A percentile compares a stretch with the other conserved stretches of the same genome.
phyloP scores from a whole-genome alignment of 37 sponge, comb jelly and placozoan species.

The Diacarnus erythraeanus region DNA sequence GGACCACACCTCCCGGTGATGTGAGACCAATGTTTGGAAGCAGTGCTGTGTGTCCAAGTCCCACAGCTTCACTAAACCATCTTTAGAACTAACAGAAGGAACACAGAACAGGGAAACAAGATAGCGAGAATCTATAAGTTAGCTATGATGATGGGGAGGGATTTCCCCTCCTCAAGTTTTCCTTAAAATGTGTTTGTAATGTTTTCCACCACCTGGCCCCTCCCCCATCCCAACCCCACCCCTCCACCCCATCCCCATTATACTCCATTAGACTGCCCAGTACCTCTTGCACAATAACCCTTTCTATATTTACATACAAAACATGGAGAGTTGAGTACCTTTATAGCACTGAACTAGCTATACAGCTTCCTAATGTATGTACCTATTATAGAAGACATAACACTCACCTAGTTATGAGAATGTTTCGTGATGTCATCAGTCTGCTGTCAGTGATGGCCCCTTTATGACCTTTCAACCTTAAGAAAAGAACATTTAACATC shows the following conservation, averaged over 20 bases:
- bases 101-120: background rate
- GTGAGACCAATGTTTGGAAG: slow-evolving; percentile 83
- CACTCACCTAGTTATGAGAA: slow-evolving; percentile 82
- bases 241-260: too few species aligned
- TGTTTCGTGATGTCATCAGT: slow-evolving; percentile 38
- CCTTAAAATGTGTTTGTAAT: background rate
- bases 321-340: too few species aligned
- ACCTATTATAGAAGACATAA: too few species aligned
- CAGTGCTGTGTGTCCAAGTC: slow-evolving; percentile 93
- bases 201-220: too few species aligned
- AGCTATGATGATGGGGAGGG: too few species aligned
- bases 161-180: background rate
- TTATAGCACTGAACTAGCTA: too few species aligned
- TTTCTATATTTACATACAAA: too few species aligned
- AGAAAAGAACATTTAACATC: background rate
- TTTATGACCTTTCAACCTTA: slow-evolving; percentile 87
- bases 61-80: slow-evolving; percentile 91
- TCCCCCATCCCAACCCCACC: too few species aligned
- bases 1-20: slow-evolving; percentile 72
- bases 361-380: too few species aligned
- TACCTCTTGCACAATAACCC: too few species aligned
- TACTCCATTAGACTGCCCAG: too few species aligned
- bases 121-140: background rate
- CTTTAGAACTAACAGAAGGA: slow-evolving; percentile 70
- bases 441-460: slow-evolving; percentile 76